A percentile compares a stretch with the other conserved stretches of the same genome.
Conservation (phyloP, 2,888 invertebrate species). For the Philhelius pedissequus region DNA sequence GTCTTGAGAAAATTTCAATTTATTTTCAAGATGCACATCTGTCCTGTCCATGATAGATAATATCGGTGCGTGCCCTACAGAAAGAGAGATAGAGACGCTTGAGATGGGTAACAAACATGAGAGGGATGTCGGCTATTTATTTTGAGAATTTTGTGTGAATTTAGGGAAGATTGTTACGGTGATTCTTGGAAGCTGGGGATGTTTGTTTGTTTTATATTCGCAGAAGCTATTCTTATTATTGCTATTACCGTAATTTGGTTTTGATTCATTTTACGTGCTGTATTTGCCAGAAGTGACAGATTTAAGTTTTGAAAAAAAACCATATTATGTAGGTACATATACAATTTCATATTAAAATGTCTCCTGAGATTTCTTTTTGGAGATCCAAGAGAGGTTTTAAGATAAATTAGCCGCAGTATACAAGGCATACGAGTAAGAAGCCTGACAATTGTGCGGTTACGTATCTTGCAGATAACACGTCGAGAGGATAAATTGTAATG, state of each 20-base stretch:
- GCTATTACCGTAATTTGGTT: neutral
- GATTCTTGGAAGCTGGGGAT: neutral
- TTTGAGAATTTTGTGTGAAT: neutral
- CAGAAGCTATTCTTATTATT: neutral
- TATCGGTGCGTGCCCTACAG: neutral
- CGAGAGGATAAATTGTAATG: no score
- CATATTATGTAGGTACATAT: no score
- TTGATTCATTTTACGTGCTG: neutral
- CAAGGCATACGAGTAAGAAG: no score
- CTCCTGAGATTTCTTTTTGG: no score
- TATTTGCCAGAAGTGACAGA: neutral
- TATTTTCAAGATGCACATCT: slow-evolving; percentile 14
- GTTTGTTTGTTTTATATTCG: neutral
- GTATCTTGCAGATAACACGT: no score
- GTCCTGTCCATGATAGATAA: neutral
- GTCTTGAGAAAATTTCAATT: slow-evolving; percentile 18
- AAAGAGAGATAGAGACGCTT: neutral
- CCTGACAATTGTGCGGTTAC: no score
- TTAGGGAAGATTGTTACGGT: neutral
- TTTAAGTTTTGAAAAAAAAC: neutral
- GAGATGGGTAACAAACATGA: neutral
- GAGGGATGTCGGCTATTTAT: slow-evolving; percentile 8
- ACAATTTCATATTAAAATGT: no score
- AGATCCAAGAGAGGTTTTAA: no score
- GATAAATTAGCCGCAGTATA: no score